phyloP scores from a whole-genome alignment of 2,113 vertebrate genomes.

The Microcebus jonahi region DNA sequence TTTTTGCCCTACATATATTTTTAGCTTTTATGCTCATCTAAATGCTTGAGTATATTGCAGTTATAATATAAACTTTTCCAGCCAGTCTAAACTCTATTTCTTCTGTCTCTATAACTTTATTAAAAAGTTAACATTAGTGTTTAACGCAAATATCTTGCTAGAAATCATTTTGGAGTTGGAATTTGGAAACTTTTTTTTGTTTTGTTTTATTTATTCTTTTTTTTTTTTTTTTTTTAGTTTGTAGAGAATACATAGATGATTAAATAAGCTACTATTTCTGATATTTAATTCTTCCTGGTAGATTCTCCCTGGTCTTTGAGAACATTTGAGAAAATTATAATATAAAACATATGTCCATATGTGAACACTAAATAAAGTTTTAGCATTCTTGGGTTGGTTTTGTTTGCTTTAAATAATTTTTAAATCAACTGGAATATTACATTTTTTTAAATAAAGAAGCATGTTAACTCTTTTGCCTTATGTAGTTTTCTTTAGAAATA shows the following conservation, averaged over 20 bases:
- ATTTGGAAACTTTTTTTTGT: slow-evolving; percentile 4
- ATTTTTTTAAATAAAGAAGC: background rate
- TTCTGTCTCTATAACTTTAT: slow-evolving; percentile 32
- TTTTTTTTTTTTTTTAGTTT: background rate
- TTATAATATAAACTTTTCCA: background rate
- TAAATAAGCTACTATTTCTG: slow-evolving; percentile 39
- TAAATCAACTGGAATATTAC: slow-evolving; percentile 11
- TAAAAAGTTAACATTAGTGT: slow-evolving; percentile 9
- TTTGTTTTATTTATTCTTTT: background rate
- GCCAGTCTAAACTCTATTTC: background rate
- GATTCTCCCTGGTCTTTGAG: slow-evolving; percentile 35
- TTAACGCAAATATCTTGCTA: slow-evolving; percentile 41
- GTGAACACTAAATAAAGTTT: slow-evolving; percentile 37
- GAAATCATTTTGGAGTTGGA: slow-evolving; percentile 58
- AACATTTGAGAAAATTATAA: slow-evolving; percentile 21
- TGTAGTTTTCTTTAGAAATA: slow-evolving; percentile 53
- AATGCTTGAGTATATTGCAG: slow-evolving; percentile 44
- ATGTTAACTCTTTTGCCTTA: slow-evolving; percentile 27
- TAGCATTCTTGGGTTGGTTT: slow-evolving; percentile 37
- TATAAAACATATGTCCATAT: background rate
- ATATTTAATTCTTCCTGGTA: slow-evolving; percentile 35
- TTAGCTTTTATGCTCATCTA: slow-evolving; percentile 75
- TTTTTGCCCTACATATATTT: slow-evolving; percentile 65
- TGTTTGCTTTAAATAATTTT: slow-evolving; percentile 24
- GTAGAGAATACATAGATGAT: background rate